A percentile compares a stretch with the other conserved stretches of the same genome.
These are phyloP conservation scores for Eupsittula cactorum DNA, from an alignment of 2,113 vertebrate species.

Conservation along the genomic window DNA sequence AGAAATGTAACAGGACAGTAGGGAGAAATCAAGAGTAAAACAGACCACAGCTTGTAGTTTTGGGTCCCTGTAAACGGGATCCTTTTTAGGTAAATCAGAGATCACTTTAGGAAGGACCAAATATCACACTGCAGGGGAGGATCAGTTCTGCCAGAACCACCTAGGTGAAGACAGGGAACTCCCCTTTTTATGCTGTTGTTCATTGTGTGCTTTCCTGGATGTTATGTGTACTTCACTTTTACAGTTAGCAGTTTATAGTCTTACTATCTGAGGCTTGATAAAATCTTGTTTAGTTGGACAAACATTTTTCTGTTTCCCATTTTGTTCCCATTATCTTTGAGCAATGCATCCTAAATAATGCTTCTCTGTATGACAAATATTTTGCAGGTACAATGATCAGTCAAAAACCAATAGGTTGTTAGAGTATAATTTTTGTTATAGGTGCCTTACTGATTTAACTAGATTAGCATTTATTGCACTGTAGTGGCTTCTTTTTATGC, in stretches of 20 bases:
- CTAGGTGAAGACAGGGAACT: neutral
- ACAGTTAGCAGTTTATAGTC: neutral
- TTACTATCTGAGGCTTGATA: neutral
- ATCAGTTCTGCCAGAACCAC: neutral
- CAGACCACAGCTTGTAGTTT: accelerated
- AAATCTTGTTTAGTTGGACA: neutral
- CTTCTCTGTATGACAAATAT: neutral
- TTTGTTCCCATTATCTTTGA: slow-evolving; percentile 5
- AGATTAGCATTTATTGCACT: slow-evolving; percentile 2
- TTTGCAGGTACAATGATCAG: neutral
- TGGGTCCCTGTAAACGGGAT: neutral
- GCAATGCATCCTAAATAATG: neutral
- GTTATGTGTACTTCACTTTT: neutral
- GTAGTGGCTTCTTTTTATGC: neutral
- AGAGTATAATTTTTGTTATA: neutral
- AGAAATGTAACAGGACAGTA: neutral
- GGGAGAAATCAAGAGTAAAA: neutral
- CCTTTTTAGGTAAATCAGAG: neutral
- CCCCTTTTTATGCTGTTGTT: accelerated
- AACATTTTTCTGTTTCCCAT: neutral
- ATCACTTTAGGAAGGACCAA: neutral
- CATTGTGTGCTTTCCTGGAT: neutral
- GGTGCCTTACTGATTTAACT: neutral
- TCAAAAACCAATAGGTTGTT: neutral
- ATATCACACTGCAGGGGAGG: accelerated